Conservation (phyloP, 2,797 vertebrate genomes). For the Rachycentron canadum region DNA sequence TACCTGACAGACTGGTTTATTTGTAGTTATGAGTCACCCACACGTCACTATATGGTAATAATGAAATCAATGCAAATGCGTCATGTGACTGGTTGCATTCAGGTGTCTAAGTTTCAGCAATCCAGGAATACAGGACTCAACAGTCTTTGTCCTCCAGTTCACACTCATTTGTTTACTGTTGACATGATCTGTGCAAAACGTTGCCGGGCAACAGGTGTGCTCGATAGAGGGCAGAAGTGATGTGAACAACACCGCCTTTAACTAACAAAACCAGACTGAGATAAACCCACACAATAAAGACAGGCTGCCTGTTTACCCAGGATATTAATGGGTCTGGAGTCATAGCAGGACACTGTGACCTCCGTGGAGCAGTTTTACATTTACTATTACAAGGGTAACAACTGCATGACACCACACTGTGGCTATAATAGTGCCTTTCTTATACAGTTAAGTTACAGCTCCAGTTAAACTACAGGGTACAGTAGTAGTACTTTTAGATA, state of each 20-base stretch:
- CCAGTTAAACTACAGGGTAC: neutral
- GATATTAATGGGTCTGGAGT: slow-evolving; percentile 24
- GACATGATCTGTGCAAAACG: slow-evolving; percentile 23
- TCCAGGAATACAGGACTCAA: neutral
- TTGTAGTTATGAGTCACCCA: slow-evolving; percentile 17
- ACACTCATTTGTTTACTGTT: slow-evolving; percentile 56
- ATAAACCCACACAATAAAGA: slow-evolving; percentile 45
- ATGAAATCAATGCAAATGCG: slow-evolving; percentile 2
- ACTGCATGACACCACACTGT: neutral
- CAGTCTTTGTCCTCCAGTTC: slow-evolving; percentile 11
- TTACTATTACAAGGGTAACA: neutral
- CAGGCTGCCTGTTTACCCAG: slow-evolving; percentile 42
- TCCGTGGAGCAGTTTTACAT: slow-evolving; percentile 13
- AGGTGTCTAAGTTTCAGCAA: neutral
- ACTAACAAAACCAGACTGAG: slow-evolving; percentile 51
- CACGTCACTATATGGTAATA: neutral
- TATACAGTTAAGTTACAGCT: neutral
- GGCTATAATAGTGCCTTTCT: neutral
- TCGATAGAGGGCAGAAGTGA: slow-evolving; percentile 36
- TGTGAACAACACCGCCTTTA: slow-evolving; percentile 48
- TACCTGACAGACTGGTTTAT: slow-evolving; percentile 35
- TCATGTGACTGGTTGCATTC: neutral
- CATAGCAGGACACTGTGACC: neutral
- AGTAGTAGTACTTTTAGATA: neutral
- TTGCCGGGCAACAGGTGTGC: slow-evolving; percentile 67